Evolutionary conservation across 2,113 vertebrate genomes (phyloP), one percentile per base, ranked within the genome.

Genomic region (Ameiurus melas): DNA sequence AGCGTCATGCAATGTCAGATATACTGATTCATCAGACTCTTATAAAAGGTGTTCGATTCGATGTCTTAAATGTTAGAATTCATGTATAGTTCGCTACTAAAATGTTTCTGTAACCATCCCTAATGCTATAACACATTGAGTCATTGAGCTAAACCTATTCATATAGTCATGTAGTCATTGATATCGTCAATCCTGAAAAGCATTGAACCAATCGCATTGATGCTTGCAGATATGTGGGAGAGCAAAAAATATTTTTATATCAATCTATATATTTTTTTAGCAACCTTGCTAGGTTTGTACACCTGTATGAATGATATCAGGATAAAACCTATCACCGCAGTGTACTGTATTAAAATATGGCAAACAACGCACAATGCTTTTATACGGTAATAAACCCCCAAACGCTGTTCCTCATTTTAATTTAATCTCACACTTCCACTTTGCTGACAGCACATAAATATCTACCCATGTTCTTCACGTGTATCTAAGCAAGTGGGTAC

Each of bases 391-490:
- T 57, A 30, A 3, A 80, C 51, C 9, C 47, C 51, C 25, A 80
- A 55, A 80, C 47, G 19, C 39, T 77, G 33, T 47, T 77, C 39
- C 27, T 77, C 73, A 0, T 22, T 36, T 17, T 10, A 79, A 55
- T 17, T 8, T 14, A n/a, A 17, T 89, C 66, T n/a, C 60, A 81
- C 43, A 79, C 17, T 62, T 77, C 62, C 66, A 33, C 64, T 25
- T 66, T 53, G 36, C 88, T 36, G 82, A 33, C 27, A 60, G 71
- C 79, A 58, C 90, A 92, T 91, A 92, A 93, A 93, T 90, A 91
- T 93, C 93, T 86, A 93, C 85, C 85, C 94, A 88, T 88, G 91
- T 92, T 91, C 91, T 94, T 93, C 83, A 94, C 75, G 82, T 57
- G 19, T n/a, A 43, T 43, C 39, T 43, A 43, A 43, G 39, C 39